Evolutionary conservation across 2,797 vertebrate species (phyloP), one percentile per base, ranked within the genome.

Genomic region (Oreonectes daqikongensis): DNA sequence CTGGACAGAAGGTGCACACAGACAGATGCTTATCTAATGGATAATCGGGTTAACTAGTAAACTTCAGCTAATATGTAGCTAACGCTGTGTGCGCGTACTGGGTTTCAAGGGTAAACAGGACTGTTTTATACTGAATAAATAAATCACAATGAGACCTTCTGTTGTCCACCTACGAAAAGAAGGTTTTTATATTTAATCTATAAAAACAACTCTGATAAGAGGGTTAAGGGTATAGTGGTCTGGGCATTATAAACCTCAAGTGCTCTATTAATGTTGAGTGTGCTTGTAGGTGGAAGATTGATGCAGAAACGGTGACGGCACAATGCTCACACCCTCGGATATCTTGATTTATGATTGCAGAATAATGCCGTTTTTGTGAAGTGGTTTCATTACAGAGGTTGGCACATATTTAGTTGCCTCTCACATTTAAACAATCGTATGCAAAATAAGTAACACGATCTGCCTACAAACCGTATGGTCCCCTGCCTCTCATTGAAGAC

Each of bases 21-120:
- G 71, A 26, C 63, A 63, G 71, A 42, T 77, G 35, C 55, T 77
- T 65, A 72, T 69, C 75, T 63, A 44, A 72, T 42, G 50, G 55
- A 18, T 78, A 69, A 79, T 79, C 55, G 53, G 75, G 64, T 64
- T 69, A 69, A 53, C 52, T 30, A 63, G 24, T 71, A 52, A 76
- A 48, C 63, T 40, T 55, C 17, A 68, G 44, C 63, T 57, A 60
- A 57, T 9, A 42, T 28, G 42, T 77, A 53, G 24, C 14, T 63
- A 60, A 48, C 11, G 0, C 28, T 40, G 52, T 69, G 22, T 32
- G 55, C 7, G 4, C n/a, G 1, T 10, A 20, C 48, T 24, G 4
- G n/a, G 59, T 53, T 64, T 32, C 60, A 65, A 52, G 46, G 46
- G 60, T 52, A n/a, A 63, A 74, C 26, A 32, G 10, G 10, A 60